A percentile compares a stretch with the other conserved stretches of the same genome.
Conservation (phyloP, 2,797 vertebrate genomes). For the Poeciliopsis presidionis region DNA sequence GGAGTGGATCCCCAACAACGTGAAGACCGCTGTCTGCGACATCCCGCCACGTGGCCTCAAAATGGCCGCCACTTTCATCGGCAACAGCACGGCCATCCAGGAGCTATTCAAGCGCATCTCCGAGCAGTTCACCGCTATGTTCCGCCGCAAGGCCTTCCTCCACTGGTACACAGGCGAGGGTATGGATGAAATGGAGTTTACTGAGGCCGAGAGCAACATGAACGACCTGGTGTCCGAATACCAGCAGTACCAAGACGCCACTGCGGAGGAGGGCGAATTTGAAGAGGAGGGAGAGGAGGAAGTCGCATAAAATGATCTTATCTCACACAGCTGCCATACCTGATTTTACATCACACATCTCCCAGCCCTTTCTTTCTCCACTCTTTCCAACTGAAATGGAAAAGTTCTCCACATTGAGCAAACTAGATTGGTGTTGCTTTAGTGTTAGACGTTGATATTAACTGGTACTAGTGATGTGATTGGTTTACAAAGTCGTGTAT, state of each 20-base stretch:
- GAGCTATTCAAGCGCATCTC: conserved; percentile 89
- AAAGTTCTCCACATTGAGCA: conserved; percentile 20
- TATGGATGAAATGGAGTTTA: conserved; percentile 94
- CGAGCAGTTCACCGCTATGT: conserved; percentile 96
- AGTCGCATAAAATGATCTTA: conserved; percentile 77
- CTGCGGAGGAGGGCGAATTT: conserved; percentile 82
- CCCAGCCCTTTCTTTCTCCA: conserved; percentile 4
- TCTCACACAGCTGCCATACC: conserved; percentile 7
- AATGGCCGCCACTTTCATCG: conserved; percentile 94
- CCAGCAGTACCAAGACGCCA: conserved; percentile 92
- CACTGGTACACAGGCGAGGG: conserved; percentile 94
- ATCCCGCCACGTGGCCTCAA: conserved; percentile 92
- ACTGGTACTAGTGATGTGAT: conserved; percentile 51
- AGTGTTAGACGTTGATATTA: conserved; percentile 59
- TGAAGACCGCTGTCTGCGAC: conserved; percentile 94
- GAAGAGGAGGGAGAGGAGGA: conserved; percentile 92
- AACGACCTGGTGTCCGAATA: conserved; percentile 93
- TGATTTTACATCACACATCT: conserved; percentile 20
- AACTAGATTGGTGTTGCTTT: conserved; percentile 41
- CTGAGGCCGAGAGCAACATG: conserved; percentile 96
- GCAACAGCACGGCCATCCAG: conserved; percentile 97
- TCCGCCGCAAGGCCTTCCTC: conserved; percentile 94
- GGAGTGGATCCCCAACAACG: conserved; percentile 86
- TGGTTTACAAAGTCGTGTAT: conserved; percentile 58
- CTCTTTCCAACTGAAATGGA: conserved; percentile 27